phyloP scores from a whole-genome alignment of 2,888 invertebrate genomes.

The Lasioglossum oenotherae region DNA sequence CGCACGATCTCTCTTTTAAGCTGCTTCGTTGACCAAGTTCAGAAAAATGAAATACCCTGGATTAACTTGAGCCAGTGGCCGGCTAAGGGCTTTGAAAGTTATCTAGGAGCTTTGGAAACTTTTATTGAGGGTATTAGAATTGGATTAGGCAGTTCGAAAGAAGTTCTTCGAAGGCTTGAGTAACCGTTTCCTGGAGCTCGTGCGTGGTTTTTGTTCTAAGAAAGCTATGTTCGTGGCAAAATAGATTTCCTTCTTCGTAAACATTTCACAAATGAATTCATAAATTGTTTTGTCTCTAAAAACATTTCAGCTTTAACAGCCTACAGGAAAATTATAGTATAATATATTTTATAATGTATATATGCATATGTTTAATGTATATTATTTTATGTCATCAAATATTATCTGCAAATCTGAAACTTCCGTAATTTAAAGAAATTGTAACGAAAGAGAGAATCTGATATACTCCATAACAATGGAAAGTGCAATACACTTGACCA shows the following conservation, averaged over 20 bases:
- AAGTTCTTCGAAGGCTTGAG: background rate
- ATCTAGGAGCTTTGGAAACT: conserved; percentile 12
- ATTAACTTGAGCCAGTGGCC: background rate
- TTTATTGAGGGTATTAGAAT: conserved; percentile 32
- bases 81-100: background rate
- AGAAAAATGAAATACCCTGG: background rate
- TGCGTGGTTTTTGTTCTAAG: background rate
- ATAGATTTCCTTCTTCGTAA: background rate
- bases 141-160: conserved; percentile 24
- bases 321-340: background rate
- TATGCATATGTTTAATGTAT: too few species aligned
- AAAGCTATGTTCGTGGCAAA: background rate
- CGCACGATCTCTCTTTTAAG: background rate
- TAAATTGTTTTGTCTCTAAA: background rate
- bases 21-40: background rate
- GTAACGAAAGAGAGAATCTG: too few species aligned
- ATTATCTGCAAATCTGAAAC: background rate
- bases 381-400: background rate
- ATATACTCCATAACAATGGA: background rate
- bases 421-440: background rate
- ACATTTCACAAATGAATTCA: background rate
- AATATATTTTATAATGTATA: background rate
- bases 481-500: background rate
- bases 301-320: background rate
- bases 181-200: conserved; percentile 10